Percentiles rank a stretch among this genome's conserved stretches.
Evolutionary conservation across 1,140 invertebrate species (phyloP).

Genomic region (Argopecten irradians): DNA sequence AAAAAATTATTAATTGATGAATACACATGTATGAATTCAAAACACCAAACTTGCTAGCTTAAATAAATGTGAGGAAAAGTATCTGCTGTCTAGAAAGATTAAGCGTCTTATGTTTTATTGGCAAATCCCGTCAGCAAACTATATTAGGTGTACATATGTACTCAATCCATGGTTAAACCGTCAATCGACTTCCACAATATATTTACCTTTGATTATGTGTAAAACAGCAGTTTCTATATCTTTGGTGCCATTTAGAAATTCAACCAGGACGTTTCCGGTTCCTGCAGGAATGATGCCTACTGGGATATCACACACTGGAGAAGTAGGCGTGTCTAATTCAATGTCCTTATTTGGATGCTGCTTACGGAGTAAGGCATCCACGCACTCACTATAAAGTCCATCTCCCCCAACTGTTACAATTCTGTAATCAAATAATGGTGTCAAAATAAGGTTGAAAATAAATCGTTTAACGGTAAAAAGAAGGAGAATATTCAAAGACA

Average conservation of each 20-base stretch:
- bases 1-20: no score
- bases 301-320: constrained; percentile 41
- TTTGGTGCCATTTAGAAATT: constrained; percentile 58
- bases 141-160: neutral
- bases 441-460: no score
- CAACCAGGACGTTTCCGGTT: constrained; percentile 58
- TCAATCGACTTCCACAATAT: neutral
- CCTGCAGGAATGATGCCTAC: constrained; percentile 64
- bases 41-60: no score
- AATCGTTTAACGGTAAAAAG: no score
- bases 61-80: no score
- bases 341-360: constrained; percentile 48
- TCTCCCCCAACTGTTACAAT: constrained; percentile 61
- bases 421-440: constrained; percentile 34
- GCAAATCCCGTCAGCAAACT: no score
- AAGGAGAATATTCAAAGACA: no score
- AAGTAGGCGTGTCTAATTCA: constrained; percentile 51
- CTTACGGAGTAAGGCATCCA: constrained; percentile 52
- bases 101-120: no score
- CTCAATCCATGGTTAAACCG: neutral
- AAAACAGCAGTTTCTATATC: constrained; percentile 58
- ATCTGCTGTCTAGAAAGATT: no score
- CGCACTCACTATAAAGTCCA: constrained; percentile 56
- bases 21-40: no score
- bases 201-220: constrained; percentile 50